Evolutionary conservation across 1,140 invertebrate genomes (phyloP).

Genomic region (Pygmarrhopalites habei): DNA sequence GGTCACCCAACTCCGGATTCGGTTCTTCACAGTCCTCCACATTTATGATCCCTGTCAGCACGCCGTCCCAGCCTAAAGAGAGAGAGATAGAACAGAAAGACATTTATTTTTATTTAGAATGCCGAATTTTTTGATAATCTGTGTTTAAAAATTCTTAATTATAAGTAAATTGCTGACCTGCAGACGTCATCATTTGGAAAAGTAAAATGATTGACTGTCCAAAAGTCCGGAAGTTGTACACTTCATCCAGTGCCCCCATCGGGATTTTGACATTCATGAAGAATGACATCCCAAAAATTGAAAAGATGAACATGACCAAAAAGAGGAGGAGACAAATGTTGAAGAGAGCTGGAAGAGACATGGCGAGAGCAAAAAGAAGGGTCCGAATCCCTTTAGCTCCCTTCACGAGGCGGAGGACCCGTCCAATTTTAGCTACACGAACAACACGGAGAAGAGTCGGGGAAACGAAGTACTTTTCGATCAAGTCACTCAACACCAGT

Average conservation of each 20-base stretch:
- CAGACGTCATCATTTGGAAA: slow-evolving; percentile 60
- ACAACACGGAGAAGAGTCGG: no score
- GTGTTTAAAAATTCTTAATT: no score
- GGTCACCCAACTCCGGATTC: no score
- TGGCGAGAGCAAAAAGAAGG: no score
- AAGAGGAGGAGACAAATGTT: no score
- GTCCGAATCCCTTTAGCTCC: slow-evolving; percentile 87
- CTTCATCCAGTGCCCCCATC: no score
- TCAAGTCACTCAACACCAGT: slow-evolving; percentile 88
- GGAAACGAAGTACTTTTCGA: slow-evolving; percentile 97
- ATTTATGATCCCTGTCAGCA: slow-evolving; percentile 91
- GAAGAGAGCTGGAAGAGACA: no score
- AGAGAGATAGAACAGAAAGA: not conserved
- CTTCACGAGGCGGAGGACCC: slow-evolving; percentile 92
- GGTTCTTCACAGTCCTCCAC: slow-evolving; percentile 78
- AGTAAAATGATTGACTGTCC: no score
- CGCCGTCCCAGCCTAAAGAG: slow-evolving; percentile 86
- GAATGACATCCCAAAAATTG: no score
- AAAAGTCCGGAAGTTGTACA: slow-evolving; percentile 98
- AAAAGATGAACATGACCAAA: slow-evolving; percentile 99
- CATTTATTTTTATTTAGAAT: not conserved
- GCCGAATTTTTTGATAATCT: slow-evolving; percentile 42
- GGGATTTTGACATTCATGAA: no score
- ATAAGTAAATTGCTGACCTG: slow-evolving; percentile 24
- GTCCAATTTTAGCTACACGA: slow-evolving; percentile 92